Base-by-base conservation (phyloP, 2,888 invertebrate species). In the Polydrusus tereticollis region DNA sequence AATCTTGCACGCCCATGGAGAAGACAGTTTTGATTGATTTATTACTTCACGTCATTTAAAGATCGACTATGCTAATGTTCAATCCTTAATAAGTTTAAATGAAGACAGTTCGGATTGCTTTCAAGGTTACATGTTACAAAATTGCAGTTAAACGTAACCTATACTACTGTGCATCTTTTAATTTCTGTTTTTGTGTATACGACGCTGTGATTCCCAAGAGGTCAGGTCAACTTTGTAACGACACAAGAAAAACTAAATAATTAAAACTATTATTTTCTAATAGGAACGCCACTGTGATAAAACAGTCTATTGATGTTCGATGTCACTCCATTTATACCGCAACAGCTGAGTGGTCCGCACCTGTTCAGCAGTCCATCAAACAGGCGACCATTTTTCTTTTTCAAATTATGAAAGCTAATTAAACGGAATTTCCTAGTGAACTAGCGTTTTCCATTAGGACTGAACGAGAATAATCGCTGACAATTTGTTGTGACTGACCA, bases 381-480 rank as follows among this genome's bases (percentile, higher is more conserved):
- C 23, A 58, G 43, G 41, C 64, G 26, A 55, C 68, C 68, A 72
- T 74, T 74, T 74, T 74, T 74, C 72, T 69, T 65, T 72, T 67
- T 74, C 74, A 45, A 69, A 74, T 74, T 74, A 74, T 74, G 74
- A 74, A 69, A 69, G 72, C 74, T 69, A 74, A 74, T 74, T 74
- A 74, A 74, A 65, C 71, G 16, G 33, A 65, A 63, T 74, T 69
- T 74, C 74, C 74, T 74, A 58, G 69, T 60, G 66, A 72, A 74
- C 74, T 59, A 74, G 72, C 72, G 47, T 74, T 74, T 74, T 74
- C 74, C 74, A 74, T 74, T 74, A 72, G 68, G 60, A 64, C 45
- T 71, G 74, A 74, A 72, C 69, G 65, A 72, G 69, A 74, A 43
- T 74, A 74, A 74, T 74, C 64, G 74, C 60, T 52, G 69, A 62